phyloP scores from a whole-genome alignment of 2,113 vertebrate genomes.

The Epinephelus fuscoguttatus region DNA sequence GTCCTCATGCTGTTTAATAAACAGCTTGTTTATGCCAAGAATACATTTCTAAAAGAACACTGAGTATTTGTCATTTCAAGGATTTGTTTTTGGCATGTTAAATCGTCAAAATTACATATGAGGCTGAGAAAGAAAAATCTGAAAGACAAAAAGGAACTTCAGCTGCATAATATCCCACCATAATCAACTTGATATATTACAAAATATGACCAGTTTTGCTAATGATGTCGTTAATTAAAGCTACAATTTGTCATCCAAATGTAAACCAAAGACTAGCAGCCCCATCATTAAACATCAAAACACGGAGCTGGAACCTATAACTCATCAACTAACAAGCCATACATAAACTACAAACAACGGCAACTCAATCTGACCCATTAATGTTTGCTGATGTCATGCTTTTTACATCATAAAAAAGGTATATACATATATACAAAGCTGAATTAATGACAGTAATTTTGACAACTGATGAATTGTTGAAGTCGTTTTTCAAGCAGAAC shows the following conservation, averaged over 20 bases:
- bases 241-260: conserved; percentile 21
- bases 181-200: conserved; percentile 19
- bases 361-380: neutral
- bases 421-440: neutral
- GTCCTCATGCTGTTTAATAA: conserved; percentile 35
- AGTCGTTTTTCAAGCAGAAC: neutral
- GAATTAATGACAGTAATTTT: neutral
- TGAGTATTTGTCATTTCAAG: conserved; percentile 52
- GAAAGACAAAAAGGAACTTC: neutral
- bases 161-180: conserved; percentile 27
- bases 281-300: conserved; percentile 41
- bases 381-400: neutral
- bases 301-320: conserved; percentile 21
- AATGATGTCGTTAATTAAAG: conserved; percentile 46
- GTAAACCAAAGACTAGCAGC: conserved; percentile 28
- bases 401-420: neutral
- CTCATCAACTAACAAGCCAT: conserved; percentile 30
- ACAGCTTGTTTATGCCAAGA: conserved; percentile 41
- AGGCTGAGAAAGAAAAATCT: conserved; percentile 21
- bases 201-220: conserved; percentile 2
- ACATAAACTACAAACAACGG: conserved; percentile 2
- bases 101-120: conserved; percentile 2
- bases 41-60: conserved; percentile 28
- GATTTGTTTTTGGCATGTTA: conserved; percentile 28
- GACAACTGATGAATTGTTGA: neutral